Evolutionary conservation across 2,113 vertebrate genomes (phyloP), one percentile per base, ranked within the genome.

Genomic region (Lophotis ruficrista): DNA sequence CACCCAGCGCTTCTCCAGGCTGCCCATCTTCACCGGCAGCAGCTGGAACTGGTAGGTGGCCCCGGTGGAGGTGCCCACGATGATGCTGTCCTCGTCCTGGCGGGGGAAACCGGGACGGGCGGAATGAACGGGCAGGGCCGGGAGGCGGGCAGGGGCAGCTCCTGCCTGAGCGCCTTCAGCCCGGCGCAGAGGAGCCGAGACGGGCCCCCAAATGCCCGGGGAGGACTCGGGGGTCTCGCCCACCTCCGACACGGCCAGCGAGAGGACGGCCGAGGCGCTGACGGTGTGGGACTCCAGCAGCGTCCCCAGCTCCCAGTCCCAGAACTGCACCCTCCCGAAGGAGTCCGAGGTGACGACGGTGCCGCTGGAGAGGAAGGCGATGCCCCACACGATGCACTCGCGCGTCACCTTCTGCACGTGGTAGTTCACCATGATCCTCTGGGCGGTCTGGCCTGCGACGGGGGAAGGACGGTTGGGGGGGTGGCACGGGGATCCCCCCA

Each of bases 251-350:
- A 98, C 98, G 0, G 99, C 97, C 76, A 99, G 97, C 0, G 98
- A 98, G 73, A 99, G 98, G 9, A 97, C 98, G 0, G 99, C 99
- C 24, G 98, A 98, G 87, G 97, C 98, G 89, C 99, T 98, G 45
- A 99, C 62, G 1, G 98, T 92, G 72, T 99, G 98, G n/a, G 97
- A 98, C 89, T 97, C 98, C 72, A 98, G 81, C 56, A 99, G 98
- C 0, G 99, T 99, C 28, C 99, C 99, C 1, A 96, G 98, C 45
- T 97, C 31, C 27, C 98, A 98, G 47, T 99, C 98, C 99, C 99
- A 99, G 86, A 99, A 97, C 97, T 99, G 99, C 76, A 99, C 98
- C 94, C 99, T 99, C 37, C 99, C 99, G 0, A 98, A 98, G 5
- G 99, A 99, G 82, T 99, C 99, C 0, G 98, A 98, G 14, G 99